Evolutionary conservation across 2,888 invertebrate species (phyloP).

Genomic region (Catonia carolina): DNA sequence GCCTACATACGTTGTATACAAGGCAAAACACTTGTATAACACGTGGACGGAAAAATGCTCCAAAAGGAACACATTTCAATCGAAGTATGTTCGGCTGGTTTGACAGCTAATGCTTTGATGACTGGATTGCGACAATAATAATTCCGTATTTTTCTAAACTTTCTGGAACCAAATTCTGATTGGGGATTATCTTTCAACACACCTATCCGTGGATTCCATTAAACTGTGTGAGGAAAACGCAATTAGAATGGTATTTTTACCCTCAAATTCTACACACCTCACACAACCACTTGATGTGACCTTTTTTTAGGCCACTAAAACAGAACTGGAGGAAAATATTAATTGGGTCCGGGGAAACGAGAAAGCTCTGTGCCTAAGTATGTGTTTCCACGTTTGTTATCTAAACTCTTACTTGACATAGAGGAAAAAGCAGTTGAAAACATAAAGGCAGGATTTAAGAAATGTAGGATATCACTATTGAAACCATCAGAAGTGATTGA

Average conservation of each 20-base stretch:
- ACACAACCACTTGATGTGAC: conserved; percentile 37
- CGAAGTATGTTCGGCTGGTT: conserved; percentile 38
- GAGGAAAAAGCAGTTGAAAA: conserved; percentile 16
- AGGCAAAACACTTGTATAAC: conserved; percentile 26
- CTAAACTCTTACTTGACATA: conserved; percentile 3
- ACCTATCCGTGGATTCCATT: conserved; percentile 9
- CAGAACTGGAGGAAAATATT: conserved; percentile 32
- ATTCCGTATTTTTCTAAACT: conserved; percentile 33
- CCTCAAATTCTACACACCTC: conserved; percentile 38
- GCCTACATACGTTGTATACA: conserved; percentile 30
- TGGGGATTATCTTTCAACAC: conserved; percentile 37
- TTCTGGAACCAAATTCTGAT: conserved; percentile 36
- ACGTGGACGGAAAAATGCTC: conserved; percentile 27
- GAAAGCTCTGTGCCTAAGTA: conserved; percentile 20
- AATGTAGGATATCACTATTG: conserved; percentile 22
- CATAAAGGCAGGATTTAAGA: conserved; percentile 22
- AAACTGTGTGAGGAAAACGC: conserved; percentile 36
- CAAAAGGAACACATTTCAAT: conserved; percentile 31
- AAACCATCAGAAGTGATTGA: conserved; percentile 9
- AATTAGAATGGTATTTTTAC: conserved; percentile 39
- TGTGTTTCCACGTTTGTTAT: conserved; percentile 17
- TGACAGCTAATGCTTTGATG: conserved; percentile 35
- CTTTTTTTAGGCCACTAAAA: conserved; percentile 35
- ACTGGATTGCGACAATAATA: conserved; percentile 36
- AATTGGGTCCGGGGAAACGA: conserved; percentile 10